Percentiles rank a stretch among this genome's conserved stretches.
phyloP scores from a whole-genome alignment of 1,140 invertebrate species.

The Drosophila bocqueti region DNA sequence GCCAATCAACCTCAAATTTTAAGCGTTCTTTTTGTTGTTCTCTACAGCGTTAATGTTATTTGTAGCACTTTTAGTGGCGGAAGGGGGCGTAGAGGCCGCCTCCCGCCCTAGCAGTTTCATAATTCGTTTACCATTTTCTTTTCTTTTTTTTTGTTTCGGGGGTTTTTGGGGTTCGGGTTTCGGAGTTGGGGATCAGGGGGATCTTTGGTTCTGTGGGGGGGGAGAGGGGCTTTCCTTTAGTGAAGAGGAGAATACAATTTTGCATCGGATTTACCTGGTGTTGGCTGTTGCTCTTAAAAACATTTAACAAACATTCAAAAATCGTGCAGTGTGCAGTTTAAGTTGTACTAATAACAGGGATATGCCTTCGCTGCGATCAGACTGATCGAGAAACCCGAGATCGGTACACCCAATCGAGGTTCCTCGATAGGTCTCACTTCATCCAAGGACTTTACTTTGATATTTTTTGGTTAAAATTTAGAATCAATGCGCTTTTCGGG shows the following conservation, averaged over 20 bases:
- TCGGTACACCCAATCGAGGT: no score
- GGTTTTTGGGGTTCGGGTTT: not conserved
- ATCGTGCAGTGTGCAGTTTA: conserved; percentile 81
- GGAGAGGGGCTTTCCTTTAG: conserved; percentile 19
- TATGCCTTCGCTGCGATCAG: conserved; percentile 27
- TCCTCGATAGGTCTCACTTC: conserved; percentile 1
- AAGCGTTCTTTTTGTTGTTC: conserved; percentile 72
- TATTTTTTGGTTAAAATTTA: conserved; percentile 43
- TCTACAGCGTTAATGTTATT: conserved; percentile 78
- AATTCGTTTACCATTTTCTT: conserved; percentile 82
- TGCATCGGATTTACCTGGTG: conserved; percentile 63
- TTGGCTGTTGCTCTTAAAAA: conserved; percentile 58
- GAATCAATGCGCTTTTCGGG: conserved; percentile 48
- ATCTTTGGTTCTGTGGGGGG: conserved; percentile 5
- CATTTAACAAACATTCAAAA: conserved; percentile 82
- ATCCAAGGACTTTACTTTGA: conserved; percentile 36
- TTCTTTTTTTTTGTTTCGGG: conserved; percentile 23
- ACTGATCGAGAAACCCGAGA: not conserved
- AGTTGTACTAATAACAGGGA: conserved; percentile 80
- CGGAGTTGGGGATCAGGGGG: not conserved
- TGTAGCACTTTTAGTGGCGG: conserved; percentile 68
- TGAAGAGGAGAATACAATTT: conserved; percentile 73
- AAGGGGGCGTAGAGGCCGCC: conserved; percentile 61
- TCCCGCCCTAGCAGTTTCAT: conserved; percentile 63
- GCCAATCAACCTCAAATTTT: conserved; percentile 84